Percentiles rank a stretch among this genome's conserved stretches.
Evolutionary conservation across 2,797 vertebrate genomes (phyloP).

Genomic region (Valencia hispanica): DNA sequence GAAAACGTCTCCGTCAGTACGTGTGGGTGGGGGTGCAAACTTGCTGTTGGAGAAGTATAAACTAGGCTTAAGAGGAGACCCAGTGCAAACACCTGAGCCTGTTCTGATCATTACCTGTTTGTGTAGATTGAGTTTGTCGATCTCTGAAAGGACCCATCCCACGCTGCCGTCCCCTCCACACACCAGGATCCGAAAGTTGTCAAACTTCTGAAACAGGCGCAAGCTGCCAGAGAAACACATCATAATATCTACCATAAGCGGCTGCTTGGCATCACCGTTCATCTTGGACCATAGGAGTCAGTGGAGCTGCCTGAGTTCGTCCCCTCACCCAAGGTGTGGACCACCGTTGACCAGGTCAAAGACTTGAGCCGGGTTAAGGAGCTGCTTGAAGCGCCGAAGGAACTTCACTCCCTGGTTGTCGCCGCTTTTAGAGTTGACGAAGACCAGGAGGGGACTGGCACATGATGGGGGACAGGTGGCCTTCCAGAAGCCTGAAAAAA

Average conservation of each 20-base stretch:
- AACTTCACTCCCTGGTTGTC: slow-evolving; percentile 99
- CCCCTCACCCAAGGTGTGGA: slow-evolving; percentile 93
- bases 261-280: neutral
- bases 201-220: slow-evolving; percentile 98
- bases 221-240: slow-evolving; percentile 78
- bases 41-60: no score
- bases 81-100: neutral
- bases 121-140: slow-evolving; percentile 96
- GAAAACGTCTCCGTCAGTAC: no score
- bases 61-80: no score
- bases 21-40: no score
- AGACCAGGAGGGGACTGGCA: slow-evolving; percentile 96
- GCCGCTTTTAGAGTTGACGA: slow-evolving; percentile 99
- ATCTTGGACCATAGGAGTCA: neutral
- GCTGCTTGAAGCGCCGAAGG: slow-evolving; percentile 97
- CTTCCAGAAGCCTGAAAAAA: slow-evolving; percentile 93
- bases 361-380: slow-evolving; percentile 98
- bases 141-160: slow-evolving; percentile 98
- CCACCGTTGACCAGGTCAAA: slow-evolving; percentile 99
- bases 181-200: slow-evolving; percentile 98
- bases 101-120: slow-evolving; percentile 85
- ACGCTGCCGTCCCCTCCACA: slow-evolving; percentile 98
- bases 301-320: neutral
- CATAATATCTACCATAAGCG: neutral
- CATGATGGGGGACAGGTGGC: slow-evolving; percentile 96